These are phyloP conservation scores for Blennius ocellaris DNA, from an alignment of 2,113 vertebrate genomes.

Conservation along the genomic window DNA sequence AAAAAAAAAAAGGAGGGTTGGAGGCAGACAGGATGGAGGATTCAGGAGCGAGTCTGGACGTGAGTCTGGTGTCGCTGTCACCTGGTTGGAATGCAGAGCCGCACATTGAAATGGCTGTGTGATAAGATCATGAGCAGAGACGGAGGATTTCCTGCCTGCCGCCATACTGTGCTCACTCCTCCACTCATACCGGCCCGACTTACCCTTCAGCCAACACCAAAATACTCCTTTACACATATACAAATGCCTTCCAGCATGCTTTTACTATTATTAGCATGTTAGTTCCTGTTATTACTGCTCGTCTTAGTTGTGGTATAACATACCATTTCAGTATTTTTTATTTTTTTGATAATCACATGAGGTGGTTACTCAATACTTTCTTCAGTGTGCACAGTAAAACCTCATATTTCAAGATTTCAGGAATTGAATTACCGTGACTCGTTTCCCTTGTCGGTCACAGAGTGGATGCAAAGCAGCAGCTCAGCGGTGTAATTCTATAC, in stretches of 20 bases:
- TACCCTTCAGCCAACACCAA: not conserved
- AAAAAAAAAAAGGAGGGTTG: conserved; percentile 15
- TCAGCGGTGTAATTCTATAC: conserved; percentile 40
- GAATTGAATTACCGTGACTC: conserved; percentile 16
- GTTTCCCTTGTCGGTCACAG: conserved; percentile 10
- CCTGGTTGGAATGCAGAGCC: conserved; percentile 77
- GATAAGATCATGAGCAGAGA: conserved; percentile 75
- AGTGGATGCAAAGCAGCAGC: conserved; percentile 26
- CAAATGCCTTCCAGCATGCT: not conserved
- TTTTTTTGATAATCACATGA: too few relatives aligned
- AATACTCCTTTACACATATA: not conserved
- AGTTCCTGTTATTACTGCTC: not conserved
- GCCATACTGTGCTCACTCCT: conserved; percentile 18
- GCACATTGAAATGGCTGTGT: conserved; percentile 48
- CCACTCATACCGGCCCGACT: conserved; percentile 18
- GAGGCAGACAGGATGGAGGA: conserved; percentile 47
- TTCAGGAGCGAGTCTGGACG: conserved; percentile 62
- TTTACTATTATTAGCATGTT: not conserved
- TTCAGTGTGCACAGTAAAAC: not conserved
- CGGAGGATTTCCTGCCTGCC: conserved; percentile 73
- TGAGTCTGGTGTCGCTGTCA: conserved; percentile 72
- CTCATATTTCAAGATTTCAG: not conserved
- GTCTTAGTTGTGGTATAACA: not conserved
- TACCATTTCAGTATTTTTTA: not conserved
- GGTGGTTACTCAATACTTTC: not conserved